phyloP scores from a whole-genome alignment of 2,888 invertebrate genomes.

The Sminthurinus aureus region DNA sequence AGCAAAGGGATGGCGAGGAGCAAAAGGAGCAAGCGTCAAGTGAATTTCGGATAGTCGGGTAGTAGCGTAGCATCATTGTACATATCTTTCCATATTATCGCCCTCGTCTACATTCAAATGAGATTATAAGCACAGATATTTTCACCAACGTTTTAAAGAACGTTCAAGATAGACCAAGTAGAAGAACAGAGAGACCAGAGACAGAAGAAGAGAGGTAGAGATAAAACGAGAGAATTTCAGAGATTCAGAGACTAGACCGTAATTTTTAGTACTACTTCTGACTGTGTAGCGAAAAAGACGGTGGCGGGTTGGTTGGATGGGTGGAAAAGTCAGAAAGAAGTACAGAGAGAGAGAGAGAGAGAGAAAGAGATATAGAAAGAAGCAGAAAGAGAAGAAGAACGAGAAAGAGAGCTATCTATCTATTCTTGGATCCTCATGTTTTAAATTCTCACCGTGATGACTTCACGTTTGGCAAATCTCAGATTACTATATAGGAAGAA shows the following conservation, averaged over 20 bases:
- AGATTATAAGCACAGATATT: neutral
- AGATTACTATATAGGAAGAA: conserved; percentile 55
- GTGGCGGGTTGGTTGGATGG: conserved; percentile 25
- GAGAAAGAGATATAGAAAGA: neutral
- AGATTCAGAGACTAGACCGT: no score
- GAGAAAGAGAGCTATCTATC: conserved; percentile 26
- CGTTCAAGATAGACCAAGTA: no score
- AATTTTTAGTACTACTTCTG: neutral
- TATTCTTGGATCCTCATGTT: conserved; percentile 45
- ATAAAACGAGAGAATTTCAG: no score
- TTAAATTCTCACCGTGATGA: conserved; percentile 48
- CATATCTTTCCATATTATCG: conserved; percentile 31
- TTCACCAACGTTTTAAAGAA: neutral
- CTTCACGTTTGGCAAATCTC: conserved; percentile 53
- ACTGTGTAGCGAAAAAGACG: neutral
- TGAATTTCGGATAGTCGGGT: conserved; percentile 23
- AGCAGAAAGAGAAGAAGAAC: neutral
- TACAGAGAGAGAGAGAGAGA: neutral
- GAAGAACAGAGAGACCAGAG: conserved; percentile 8
- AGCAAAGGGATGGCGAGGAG: neutral
- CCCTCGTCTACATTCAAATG: neutral
- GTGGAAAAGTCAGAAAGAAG: neutral
- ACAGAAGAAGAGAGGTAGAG: neutral
- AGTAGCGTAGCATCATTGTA: neutral
- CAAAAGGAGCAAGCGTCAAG: conserved; percentile 40